A percentile compares a stretch with the other conserved stretches of the same genome.
These are phyloP conservation scores for Drosophila merina DNA, from an alignment of 2,888 invertebrate species.

Conservation along the genomic window DNA sequence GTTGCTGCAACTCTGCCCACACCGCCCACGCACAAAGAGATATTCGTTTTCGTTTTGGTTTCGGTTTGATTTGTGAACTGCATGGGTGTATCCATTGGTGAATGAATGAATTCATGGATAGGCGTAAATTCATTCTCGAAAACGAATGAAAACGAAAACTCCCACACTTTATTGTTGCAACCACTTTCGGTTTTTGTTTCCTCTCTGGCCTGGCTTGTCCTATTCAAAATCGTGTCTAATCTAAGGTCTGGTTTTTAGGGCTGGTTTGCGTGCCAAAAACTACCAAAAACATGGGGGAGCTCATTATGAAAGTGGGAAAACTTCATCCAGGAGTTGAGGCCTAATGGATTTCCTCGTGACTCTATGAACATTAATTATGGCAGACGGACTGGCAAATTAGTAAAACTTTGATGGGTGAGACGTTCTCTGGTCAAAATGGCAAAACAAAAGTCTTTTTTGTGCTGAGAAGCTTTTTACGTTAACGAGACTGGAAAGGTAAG, in stretches of 20 bases:
- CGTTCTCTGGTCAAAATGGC: neutral
- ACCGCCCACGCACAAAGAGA: conserved; percentile 42
- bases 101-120: conserved; percentile 67
- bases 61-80: conserved; percentile 29
- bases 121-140: conserved; percentile 45
- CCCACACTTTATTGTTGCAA: conserved; percentile 41
- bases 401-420: conserved; percentile 10
- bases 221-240: conserved; percentile 57
- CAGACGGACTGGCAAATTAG: conserved; percentile 52
- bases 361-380: conserved; percentile 17
- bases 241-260: conserved; percentile 20
- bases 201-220: conserved; percentile 4
- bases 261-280: conserved; percentile 24
- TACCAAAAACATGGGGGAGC: conserved; percentile 14
- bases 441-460: conserved; percentile 14
- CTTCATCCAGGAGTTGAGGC: conserved; percentile 55
- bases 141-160: conserved; percentile 18
- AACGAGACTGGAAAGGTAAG: conserved; percentile 23
- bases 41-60: conserved; percentile 59
- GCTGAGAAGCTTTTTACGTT: conserved; percentile 28
- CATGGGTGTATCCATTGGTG: conserved; percentile 57
- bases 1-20: conserved; percentile 5
- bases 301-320: conserved; percentile 53
- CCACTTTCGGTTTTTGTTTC: conserved; percentile 38
- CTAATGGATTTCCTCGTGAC: conserved; percentile 46